These are phyloP conservation scores for Zosterops hypoxanthus DNA, from an alignment of 2,113 vertebrate genomes.

Conservation along the genomic window DNA sequence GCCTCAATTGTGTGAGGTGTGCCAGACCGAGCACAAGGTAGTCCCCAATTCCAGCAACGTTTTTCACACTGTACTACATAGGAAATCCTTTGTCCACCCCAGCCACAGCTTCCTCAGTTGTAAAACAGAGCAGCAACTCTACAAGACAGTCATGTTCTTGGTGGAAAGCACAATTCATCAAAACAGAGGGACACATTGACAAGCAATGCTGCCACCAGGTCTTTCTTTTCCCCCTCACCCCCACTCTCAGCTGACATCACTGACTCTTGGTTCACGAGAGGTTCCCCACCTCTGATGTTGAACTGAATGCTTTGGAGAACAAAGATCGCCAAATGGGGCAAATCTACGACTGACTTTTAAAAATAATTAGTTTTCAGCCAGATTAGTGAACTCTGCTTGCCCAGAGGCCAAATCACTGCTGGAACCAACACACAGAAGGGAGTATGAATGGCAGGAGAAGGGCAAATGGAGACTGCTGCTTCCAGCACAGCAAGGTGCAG, in stretches of 20 bases:
- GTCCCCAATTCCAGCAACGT: accelerated
- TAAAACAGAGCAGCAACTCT: not conserved
- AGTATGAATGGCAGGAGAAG: not conserved
- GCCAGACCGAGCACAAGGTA: not conserved
- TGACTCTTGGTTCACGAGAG: not conserved
- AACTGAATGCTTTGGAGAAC: not conserved
- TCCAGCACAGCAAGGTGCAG: not conserved
- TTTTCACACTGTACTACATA: accelerated
- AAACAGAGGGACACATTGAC: not conserved
- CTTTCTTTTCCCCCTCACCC: accelerated
- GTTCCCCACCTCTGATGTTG: not conserved
- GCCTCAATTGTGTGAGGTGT: accelerated
- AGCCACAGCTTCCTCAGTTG: not conserved
- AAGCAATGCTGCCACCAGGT: not conserved
- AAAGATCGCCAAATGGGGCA: accelerated
- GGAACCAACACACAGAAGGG: accelerated
- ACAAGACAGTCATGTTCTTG: not conserved
- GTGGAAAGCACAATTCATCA: not conserved
- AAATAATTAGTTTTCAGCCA: not conserved
- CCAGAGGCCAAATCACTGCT: not conserved
- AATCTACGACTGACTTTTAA: not conserved
- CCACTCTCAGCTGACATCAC: not conserved
- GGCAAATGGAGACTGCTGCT: not conserved
- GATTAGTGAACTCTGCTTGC: not conserved
- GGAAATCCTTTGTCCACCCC: not conserved